A percentile compares a stretch with the other conserved stretches of the same genome.
Evolutionary conservation across 2,113 vertebrate genomes (phyloP).

Genomic region (Ibidorhyncha struthersii): DNA sequence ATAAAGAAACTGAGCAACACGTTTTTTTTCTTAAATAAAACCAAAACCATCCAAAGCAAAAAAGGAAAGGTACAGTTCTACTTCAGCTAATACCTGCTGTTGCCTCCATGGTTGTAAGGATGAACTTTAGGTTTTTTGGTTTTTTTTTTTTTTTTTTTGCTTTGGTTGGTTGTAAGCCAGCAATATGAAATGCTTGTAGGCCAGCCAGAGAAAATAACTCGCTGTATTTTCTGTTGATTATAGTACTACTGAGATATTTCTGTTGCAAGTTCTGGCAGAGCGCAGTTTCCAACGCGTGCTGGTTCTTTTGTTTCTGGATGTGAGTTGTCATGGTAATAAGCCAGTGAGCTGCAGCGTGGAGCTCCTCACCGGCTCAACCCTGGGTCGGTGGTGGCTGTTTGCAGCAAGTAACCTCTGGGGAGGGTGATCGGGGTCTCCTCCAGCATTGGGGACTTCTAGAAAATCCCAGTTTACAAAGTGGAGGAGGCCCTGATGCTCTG

Average conservation of each 20-base stretch:
- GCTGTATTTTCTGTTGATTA: conserved; percentile 25
- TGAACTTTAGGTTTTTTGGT: neutral
- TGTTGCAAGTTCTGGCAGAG: neutral
- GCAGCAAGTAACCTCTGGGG: neutral
- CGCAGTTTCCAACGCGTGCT: neutral
- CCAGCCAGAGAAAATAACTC: conserved; percentile 36
- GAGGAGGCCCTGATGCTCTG: neutral
- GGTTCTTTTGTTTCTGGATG: conserved; percentile 31
- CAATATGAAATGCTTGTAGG: neutral
- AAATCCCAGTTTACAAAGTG: neutral
- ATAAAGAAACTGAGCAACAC: neutral
- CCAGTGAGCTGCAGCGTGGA: neutral
- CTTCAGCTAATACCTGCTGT: neutral
- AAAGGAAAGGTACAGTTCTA: neutral
- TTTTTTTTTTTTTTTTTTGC: neutral
- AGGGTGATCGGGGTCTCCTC: neutral
- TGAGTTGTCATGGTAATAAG: conserved; percentile 22
- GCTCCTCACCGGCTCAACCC: neutral
- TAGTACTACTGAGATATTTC: conserved; percentile 48
- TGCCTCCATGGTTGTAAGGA: neutral
- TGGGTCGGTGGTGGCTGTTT: accelerated
- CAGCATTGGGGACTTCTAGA: accelerated
- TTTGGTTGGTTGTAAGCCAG: conserved; percentile 44
- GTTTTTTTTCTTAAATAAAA: neutral
- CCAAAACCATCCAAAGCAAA: neutral